Percentiles rank a stretch among this genome's conserved stretches.
These are phyloP conservation scores for Atherinosoma microstoma DNA, from an alignment of 2,797 vertebrate genomes.

Conservation along the genomic window DNA sequence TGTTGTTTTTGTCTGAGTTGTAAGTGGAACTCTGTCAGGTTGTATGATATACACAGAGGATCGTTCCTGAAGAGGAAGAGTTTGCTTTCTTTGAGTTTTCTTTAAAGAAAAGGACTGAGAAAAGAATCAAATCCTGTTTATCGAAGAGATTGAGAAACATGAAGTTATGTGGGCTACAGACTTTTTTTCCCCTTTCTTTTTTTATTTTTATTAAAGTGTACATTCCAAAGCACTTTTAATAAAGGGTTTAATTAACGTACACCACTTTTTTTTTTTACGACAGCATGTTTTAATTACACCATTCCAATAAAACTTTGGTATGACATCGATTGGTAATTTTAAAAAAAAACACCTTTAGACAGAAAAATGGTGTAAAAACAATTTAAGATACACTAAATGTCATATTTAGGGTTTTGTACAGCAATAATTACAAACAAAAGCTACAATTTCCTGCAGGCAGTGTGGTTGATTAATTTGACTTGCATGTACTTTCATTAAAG, in stretches of 20 bases:
- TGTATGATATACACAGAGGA: conserved; percentile 69
- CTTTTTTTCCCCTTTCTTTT: conserved; percentile 20
- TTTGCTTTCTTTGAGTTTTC: conserved; percentile 50
- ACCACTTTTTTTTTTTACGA: no score
- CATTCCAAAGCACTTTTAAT: conserved; percentile 82
- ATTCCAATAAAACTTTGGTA: no score
- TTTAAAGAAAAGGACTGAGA: conserved; percentile 18
- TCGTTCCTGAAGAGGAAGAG: conserved; percentile 49
- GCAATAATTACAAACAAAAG: no score
- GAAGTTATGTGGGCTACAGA: conserved; percentile 20
- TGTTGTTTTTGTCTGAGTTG: conserved; percentile 79
- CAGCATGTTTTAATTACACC: no score
- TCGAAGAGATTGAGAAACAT: conserved; percentile 44
- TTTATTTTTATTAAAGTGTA: conserved; percentile 69
- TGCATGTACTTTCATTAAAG: no score
- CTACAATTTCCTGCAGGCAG: no score
- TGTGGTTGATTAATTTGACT: no score
- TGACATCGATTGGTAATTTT: no score
- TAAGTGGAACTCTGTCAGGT: conserved; percentile 74
- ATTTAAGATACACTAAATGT: no score
- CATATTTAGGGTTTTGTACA: no score
- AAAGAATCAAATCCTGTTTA: conserved; percentile 37
- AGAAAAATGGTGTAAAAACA: no score
- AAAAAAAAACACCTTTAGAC: no score
- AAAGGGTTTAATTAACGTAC: conserved; percentile 79